Evolutionary conservation across 1,140 invertebrate species (phyloP), one percentile per base, ranked within the genome.

Genomic region (Orius laevigatus): DNA sequence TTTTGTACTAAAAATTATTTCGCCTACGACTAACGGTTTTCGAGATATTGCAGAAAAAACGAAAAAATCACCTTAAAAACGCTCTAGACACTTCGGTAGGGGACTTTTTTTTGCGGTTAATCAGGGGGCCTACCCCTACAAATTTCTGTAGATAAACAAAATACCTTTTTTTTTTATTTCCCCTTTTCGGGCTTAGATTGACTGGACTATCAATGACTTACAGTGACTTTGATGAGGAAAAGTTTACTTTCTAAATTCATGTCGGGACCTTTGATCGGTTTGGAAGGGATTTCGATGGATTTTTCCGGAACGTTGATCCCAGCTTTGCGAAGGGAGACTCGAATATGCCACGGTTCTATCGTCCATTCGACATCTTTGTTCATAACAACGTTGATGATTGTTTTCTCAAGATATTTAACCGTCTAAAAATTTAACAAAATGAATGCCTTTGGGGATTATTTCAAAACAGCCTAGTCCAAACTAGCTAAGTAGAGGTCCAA

Each of bases 321-420:
- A 52, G 66, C 65, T 65, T 75, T 78, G 16, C 86, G 70, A 47
- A 89, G 78, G 19, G 74, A 73, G 14, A 72, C 63, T 58, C 67
- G 73, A 1, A 92, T 63, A 63, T 93, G 87, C 79, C 79, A 86
- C 0, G 78, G 79, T 60, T 89, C 73, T 9, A 93, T 56, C 2
- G 72, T 76, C 87, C 88, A 93, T 0, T 81, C 75, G 48, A 73
- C 68, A 45, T 77, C 70, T 59, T 75, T 73, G 59, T 79, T 88
- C 81, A 93, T 85, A 1, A 67, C 61, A 11, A 91, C 72, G 8
- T 36, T 32, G 3, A 57, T 32, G 5, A 53, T 36, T 14, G 38
- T 18, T 8, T 50, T 54, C 35, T 50, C 20, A 2, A 58, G 31
- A 38, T 43, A 55, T 36, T 70, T 67, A 1, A 77, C 58, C 6